Evolutionary conservation across 2,113 vertebrate species (phyloP), one percentile per base, ranked within the genome.

Genomic region (Macaca nemestrina): DNA sequence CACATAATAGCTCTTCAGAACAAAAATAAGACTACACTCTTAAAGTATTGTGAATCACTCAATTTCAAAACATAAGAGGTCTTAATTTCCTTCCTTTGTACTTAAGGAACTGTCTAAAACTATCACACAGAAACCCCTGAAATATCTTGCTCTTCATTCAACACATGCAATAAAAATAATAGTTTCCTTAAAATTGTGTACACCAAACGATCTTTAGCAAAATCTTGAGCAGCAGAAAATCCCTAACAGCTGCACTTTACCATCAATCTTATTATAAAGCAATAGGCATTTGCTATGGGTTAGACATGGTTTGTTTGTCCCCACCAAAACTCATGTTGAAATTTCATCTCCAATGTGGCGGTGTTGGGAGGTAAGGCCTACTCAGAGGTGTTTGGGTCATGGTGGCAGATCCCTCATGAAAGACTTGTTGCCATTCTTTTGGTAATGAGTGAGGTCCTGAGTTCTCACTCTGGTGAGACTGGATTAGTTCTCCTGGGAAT

Each of bases 61-160:
- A 93, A 92, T 90, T 95, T 85, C 94, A 96, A 97, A 80, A 80
- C 76, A 85, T 75, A 86, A 80, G 50, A 82, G 23, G 35, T 95
- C n/a, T 85, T 50, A 67, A 80, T 95, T 97, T 73, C 27, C 50
- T 80, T 93, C 43, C 25, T 55, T 32, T 93, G 8, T 93, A 90
- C 81, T 94, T 93, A 95, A 48, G 16, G 43, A 81, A 95, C 45
- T 93, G n/a, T 67, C 87, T 87, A 78, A 95, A 94, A 80, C 18
- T 18, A 82, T 61, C 75, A 94, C n/a, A 82, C 0, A 89, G 16
- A 97, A 97, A 80, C 17, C 4, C 67, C 35, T 83, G 40, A 97
- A 97, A 82, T 75, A 88, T 25, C 76, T 84, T 72, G 57, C 2
- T 82, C 17, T 6, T 85, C 92, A 23, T 78, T 95, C 88, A 92